Evolutionary conservation across 2,797 vertebrate genomes (phyloP), one percentile per base, ranked within the genome.

Genomic region (Lacerta bilineata): DNA sequence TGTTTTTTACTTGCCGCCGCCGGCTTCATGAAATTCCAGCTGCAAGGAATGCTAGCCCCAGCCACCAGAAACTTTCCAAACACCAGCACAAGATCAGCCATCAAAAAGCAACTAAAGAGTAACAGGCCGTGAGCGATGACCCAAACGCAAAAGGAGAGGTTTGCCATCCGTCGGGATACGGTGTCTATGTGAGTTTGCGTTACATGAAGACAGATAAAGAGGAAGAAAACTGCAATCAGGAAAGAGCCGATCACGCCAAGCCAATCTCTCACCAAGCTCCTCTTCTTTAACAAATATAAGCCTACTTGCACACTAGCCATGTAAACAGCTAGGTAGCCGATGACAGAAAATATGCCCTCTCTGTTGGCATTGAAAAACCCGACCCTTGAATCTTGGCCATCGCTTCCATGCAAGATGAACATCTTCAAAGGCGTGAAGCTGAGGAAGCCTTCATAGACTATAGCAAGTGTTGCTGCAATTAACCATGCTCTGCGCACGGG

Each of bases 231-330:
- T 8, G 87, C 94, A 41, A 98, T 36, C 1, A 97, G 88, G 43
- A 98, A 95, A 87, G 39, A 93, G n/a, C 86, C 4, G 4, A 97
- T 88, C 8, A 94, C 95, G 92, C 78, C 93, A 20, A 97, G 79
- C 98, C 98, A 99, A 75, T 97, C 97, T 95, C 90, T 96, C 18
- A 98, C 95, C 0, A 95, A 92, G 78, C 84, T 95, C 93, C 98
- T 97, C 41, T 91, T 91, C 84, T 95, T 95, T 96, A 97, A 96
- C 86, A 99, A 88, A 86, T 97, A 98, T 1, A 96, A 95, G 18
- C 99, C 99, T 36, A 97, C 96, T 86, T 99, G 98, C 85, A 98
- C 98, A 0, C 99, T 98, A 2, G 97, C 97, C 97, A 99, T 96
- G 80, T 99, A 98, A 89, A 99, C 96, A 71, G 98, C 97, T 1